Evolutionary conservation across 2,113 vertebrate genomes (phyloP).

Genomic region (Atrichornis clamosus): DNA sequence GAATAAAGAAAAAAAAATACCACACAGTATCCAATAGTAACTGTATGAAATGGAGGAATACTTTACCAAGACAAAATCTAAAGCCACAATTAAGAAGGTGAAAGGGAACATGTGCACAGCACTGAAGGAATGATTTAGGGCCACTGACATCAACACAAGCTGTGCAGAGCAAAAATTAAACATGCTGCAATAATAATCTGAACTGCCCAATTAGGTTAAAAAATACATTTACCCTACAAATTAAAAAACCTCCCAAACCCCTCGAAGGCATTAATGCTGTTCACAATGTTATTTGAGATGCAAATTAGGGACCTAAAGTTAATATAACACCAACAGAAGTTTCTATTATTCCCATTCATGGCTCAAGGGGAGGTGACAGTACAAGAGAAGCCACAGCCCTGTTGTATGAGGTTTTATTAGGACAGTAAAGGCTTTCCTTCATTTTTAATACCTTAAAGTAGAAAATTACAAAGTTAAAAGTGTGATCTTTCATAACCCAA

Average conservation of each 20-base stretch:
- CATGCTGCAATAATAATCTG: neutral
- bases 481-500: neutral
- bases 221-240: slow-evolving; percentile 33
- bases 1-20: neutral
- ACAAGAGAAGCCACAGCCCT: neutral
- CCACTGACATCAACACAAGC: neutral
- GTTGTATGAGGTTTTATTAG: neutral
- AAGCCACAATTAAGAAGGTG: neutral
- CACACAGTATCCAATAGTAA: neutral
- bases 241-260: slow-evolving; percentile 36
- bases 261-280: slow-evolving; percentile 32
- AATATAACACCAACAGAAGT: slow-evolving; percentile 52
- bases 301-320: slow-evolving; percentile 54
- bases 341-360: slow-evolving; percentile 35
- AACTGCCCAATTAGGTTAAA: slow-evolving; percentile 32
- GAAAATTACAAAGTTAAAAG: neutral
- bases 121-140: slow-evolving; percentile 17
- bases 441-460: neutral
- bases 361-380: neutral
- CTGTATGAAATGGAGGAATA: neutral
- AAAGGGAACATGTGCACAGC: neutral
- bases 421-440: neutral
- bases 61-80: neutral
- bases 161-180: slow-evolving; percentile 13
- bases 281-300: slow-evolving; percentile 41